phyloP scores from a whole-genome alignment of 2,113 vertebrate species.

The Xiphophorus couchianus region DNA sequence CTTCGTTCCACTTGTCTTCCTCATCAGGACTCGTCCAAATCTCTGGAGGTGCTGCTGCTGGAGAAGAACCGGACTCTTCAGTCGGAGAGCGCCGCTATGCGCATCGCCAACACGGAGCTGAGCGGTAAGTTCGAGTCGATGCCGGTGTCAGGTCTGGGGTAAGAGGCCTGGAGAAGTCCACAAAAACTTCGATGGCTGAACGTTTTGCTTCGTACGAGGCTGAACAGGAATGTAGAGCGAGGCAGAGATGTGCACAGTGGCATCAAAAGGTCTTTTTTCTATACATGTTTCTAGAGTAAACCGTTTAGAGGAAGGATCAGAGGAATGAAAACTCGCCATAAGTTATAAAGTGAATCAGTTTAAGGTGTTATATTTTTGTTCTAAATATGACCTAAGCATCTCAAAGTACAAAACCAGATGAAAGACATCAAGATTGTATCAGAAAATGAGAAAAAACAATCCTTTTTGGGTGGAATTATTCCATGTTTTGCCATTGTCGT shows the following conservation, averaged over 20 bases:
- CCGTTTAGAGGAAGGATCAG: too few species aligned
- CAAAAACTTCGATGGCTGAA: neutral
- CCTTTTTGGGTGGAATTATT: neutral
- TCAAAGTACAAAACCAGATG: neutral
- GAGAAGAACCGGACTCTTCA: conserved; percentile 96
- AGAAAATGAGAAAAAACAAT: too few species aligned
- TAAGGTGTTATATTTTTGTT: too few species aligned
- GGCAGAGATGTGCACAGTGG: conserved; percentile 4
- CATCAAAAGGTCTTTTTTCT: neutral
- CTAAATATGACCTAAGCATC: neutral
- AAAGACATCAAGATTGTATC: neutral
- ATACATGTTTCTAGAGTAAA: too few species aligned
- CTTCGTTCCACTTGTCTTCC: neutral
- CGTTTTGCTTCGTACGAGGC: conserved; percentile 38
- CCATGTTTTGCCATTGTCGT: neutral
- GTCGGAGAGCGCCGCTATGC: conserved; percentile 93
- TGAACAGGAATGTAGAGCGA: neutral
- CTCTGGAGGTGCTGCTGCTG: conserved; percentile 94
- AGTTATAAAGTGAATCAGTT: too few species aligned
- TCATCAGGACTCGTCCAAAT: conserved; percentile 87
- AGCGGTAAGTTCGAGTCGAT: conserved; percentile 87
- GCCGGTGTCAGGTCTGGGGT: neutral
- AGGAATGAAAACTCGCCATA: too few species aligned
- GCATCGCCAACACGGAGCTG: conserved; percentile 94
- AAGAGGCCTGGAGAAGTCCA: conserved; percentile 11